phyloP scores from a whole-genome alignment of 2,888 invertebrate species.

The Diploptera punctata region DNA sequence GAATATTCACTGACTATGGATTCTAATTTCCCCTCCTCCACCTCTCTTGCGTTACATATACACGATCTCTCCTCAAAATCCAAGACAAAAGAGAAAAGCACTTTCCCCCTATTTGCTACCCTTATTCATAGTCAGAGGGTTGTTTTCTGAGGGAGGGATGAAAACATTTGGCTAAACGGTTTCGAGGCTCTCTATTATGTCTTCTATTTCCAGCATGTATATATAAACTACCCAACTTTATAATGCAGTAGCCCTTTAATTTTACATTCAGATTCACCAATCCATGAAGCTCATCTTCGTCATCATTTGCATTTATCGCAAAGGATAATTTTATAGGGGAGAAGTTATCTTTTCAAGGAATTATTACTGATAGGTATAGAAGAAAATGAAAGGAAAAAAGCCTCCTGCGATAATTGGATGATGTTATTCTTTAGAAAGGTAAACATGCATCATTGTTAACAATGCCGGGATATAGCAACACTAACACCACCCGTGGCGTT shows the following conservation, averaged over 20 bases:
- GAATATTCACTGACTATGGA: neutral
- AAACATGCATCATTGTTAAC: slow-evolving; percentile 20
- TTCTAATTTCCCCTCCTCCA: too few species aligned
- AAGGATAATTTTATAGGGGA: slow-evolving; percentile 10
- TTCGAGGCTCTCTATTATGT: slow-evolving; percentile 7
- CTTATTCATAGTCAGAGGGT: slow-evolving; percentile 19
- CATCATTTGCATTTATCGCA: slow-evolving; percentile 31
- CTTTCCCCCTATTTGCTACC: slow-evolving; percentile 24
- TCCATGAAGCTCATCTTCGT: slow-evolving; percentile 21
- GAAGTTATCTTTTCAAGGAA: slow-evolving; percentile 1
- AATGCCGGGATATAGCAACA: neutral
- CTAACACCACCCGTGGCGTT: slow-evolving; percentile 24
- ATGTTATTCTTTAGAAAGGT: slow-evolving; percentile 20
- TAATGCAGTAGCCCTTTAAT: slow-evolving; percentile 22
- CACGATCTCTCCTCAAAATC: slow-evolving; percentile 17
- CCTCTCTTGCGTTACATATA: neutral
- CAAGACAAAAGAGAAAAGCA: slow-evolving; percentile 25
- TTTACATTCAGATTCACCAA: slow-evolving; percentile 27
- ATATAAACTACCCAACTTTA: slow-evolving; percentile 3
- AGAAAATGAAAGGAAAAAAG: neutral
- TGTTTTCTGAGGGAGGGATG: slow-evolving; percentile 7
- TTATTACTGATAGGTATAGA: neutral
- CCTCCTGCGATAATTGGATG: slow-evolving; percentile 28
- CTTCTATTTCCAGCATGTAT: too few species aligned
- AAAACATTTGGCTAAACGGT: slow-evolving; percentile 28